Evolutionary conservation across 2,888 invertebrate genomes (phyloP), one percentile per base, ranked within the genome.

Genomic region (Macroteleia sp.): DNA sequence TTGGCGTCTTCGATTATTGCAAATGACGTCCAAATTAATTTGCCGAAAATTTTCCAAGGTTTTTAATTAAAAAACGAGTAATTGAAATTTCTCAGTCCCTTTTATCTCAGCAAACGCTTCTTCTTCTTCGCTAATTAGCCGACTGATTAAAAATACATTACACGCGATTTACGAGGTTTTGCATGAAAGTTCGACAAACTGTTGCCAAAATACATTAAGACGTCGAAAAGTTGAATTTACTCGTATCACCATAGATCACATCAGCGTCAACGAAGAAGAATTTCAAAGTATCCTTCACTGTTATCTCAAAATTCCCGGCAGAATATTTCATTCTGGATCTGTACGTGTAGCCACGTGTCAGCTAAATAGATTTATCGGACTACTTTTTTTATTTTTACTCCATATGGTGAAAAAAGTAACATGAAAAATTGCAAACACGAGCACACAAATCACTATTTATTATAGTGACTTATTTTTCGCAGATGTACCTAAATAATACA

Each of bases 251-350:
- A n/a, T n/a, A n/a, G n/a, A n/a, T n/a, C n/a, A n/a, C n/a, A 20
- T 54, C 9, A 9, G 14, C 42, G 20, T 42, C 57, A 30, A n/a
- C 16, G 8, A 5, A 19, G 34, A 20, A 57, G 14, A 25, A 25
- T 59, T 59, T 32, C 17, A n/a, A 46, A 61, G 42, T 41, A 62
- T 50, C 41, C 20, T 19, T 39, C 41, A 34, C 39, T 48, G 39
- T 61, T 48, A 25, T 20, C 14, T 9, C 41, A 10, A 41, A 62
- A 61, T 50, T 50, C 41, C 12, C 30, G 41, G 4, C 28, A 30
- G 12, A 36, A 62, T 62, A 50, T 50, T 62, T 50, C 30, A 50
- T 30, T 50, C 25, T 25, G 6, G 25, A 25, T n/a, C n/a, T n/a
- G n/a, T n/a, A n/a, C 28, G 19, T 59, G 14, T 16, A 22, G 14